These are phyloP conservation scores for Cheumatopsyche charites DNA, from an alignment of 1,140 invertebrate genomes.

Conservation along the genomic window DNA sequence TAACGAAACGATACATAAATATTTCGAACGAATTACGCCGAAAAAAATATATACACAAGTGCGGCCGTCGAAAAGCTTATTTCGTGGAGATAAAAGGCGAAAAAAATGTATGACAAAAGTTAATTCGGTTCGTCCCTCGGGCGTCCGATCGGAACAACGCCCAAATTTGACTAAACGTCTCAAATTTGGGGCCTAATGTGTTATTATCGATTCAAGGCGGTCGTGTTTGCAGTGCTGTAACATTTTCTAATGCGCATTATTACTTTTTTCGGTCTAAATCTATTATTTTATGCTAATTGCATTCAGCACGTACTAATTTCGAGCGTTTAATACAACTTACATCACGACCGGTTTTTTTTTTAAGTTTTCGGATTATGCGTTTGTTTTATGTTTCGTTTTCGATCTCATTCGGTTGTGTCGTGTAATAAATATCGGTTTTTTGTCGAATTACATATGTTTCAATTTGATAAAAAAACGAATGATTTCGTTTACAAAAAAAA, in stretches of 20 bases:
- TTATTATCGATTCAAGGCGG: conserved; percentile 31
- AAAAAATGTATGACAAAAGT: no score
- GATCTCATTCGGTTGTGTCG: no score
- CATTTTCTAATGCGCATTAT: conserved; percentile 20
- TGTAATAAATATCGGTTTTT: no score
- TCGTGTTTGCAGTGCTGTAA: conserved; percentile 26
- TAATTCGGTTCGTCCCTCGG: not conserved
- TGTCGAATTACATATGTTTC: no score
- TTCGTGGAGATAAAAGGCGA: no score
- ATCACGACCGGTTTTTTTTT: conserved; percentile 14
- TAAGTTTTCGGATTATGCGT: no score
- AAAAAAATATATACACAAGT: no score
- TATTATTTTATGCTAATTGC: conserved; percentile 13
- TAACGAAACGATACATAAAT: conserved; percentile 16
- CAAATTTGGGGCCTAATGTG: conserved; percentile 29
- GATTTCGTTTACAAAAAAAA: no score
- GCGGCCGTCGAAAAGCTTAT: no score
- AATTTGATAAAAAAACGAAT: no score
- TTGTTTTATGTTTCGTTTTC: no score
- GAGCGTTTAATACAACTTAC: conserved; percentile 10
- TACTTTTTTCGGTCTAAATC: conserved; percentile 3
- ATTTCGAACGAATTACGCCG: not conserved
- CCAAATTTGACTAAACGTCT: conserved; percentile 43
- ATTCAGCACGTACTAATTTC: conserved; percentile 12
- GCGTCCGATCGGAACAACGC: conserved; percentile 32